Percentiles rank a stretch among this genome's conserved stretches.
phyloP scores from a whole-genome alignment of 2,113 vertebrate species.

The Arvicanthis niloticus region DNA sequence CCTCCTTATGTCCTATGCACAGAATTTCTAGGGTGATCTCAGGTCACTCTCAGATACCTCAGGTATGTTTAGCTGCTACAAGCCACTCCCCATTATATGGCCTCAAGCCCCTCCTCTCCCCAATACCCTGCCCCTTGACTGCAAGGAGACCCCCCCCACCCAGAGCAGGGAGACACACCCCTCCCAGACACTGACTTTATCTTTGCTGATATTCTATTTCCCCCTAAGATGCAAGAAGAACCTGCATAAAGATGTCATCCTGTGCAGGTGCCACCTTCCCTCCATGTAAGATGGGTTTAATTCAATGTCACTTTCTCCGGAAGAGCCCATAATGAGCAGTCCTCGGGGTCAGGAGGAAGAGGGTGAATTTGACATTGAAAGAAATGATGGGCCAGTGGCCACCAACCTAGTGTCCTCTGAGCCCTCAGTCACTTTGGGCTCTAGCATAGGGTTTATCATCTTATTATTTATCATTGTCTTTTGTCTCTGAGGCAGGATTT shows the following conservation, averaged over 20 bases:
- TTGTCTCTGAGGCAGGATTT: neutral
- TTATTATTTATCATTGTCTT: neutral
- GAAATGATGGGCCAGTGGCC: neutral
- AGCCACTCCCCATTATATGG: no score
- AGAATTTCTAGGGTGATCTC: neutral
- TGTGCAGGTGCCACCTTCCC: neutral
- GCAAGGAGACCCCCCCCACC: neutral
- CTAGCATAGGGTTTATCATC: neutral
- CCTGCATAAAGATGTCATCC: neutral
- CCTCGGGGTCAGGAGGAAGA: neutral
- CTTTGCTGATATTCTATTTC: neutral
- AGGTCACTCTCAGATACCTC: neutral
- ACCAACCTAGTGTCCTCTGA: neutral
- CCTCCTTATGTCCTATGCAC: neutral
- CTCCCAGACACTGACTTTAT: neutral
- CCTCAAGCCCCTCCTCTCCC: neutral
- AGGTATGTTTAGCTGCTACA: neutral
- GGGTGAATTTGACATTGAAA: conserved; percentile 7
- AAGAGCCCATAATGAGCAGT: neutral
- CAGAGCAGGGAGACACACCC: no score
- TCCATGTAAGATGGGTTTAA: neutral
- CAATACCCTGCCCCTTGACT: neutral
- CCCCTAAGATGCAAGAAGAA: neutral
- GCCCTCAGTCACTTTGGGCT: neutral
- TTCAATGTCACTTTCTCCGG: no score